These are phyloP conservation scores for Vireo griseus DNA, from an alignment of 2,797 vertebrate species.

Conservation along the genomic window DNA sequence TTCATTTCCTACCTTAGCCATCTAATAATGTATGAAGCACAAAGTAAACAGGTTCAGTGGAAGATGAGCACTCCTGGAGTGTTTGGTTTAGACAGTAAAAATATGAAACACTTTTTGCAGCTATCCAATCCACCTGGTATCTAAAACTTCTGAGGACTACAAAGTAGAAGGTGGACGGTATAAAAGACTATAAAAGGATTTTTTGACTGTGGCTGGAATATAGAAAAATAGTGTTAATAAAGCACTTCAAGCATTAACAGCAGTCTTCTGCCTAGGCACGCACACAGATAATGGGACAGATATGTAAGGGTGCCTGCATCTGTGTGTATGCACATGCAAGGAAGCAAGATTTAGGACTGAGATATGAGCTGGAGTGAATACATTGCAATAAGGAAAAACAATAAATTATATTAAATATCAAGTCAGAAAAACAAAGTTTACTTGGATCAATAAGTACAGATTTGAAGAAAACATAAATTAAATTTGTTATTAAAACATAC, in stretches of 20 bases:
- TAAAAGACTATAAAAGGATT: neutral
- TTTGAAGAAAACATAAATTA: neutral
- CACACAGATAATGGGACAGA: neutral
- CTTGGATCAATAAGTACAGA: neutral
- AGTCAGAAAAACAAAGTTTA: neutral
- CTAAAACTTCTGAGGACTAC: neutral
- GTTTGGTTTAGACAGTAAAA: constrained; percentile 6
- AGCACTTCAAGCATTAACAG: neutral
- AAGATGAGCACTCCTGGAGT: neutral
- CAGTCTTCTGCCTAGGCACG: neutral
- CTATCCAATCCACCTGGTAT: neutral
- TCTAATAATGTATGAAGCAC: constrained; percentile 14
- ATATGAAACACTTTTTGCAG: neutral
- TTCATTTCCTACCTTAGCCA: constrained; percentile 26
- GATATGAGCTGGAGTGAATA: neutral
- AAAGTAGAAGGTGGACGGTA: neutral
- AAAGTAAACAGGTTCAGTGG: constrained; percentile 47
- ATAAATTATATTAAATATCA: neutral
- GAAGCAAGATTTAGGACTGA: neutral
- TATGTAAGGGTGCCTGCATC: neutral
- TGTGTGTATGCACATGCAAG: neutral
- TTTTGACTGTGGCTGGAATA: neutral
- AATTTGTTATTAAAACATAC: neutral
- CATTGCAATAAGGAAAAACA: neutral
- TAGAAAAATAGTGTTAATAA: neutral